A percentile compares a stretch with the other conserved stretches of the same genome.
These are phyloP conservation scores for Drosophila kokeensis DNA, from an alignment of 2,888 invertebrate species.

Conservation along the genomic window DNA sequence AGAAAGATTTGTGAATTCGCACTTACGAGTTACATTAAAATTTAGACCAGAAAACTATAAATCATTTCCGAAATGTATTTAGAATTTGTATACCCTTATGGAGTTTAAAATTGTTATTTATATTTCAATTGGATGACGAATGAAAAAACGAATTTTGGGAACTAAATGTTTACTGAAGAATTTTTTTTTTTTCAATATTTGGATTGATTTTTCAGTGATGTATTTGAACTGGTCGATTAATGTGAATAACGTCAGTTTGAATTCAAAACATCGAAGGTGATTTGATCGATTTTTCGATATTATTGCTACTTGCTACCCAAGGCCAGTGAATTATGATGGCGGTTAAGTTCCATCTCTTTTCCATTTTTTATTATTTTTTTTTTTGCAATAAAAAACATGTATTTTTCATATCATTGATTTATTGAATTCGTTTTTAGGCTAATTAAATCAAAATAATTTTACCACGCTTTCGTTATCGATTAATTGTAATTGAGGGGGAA, in stretches of 20 bases:
- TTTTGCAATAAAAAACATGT: neutral
- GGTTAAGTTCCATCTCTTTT: neutral
- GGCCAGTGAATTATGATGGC: neutral
- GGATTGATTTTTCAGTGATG: neutral
- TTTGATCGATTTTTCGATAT: neutral
- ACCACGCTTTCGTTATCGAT: constrained; percentile 14
- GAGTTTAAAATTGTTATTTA: neutral
- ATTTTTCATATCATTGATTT: constrained; percentile 47
- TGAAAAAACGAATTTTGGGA: neutral
- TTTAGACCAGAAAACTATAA: neutral
- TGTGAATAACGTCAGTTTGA: neutral
- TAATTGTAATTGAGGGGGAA: constrained; percentile 16
- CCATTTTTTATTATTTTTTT: too few species aligned
- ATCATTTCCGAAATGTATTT: neutral
- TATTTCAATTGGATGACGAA: neutral
- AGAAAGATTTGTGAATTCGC: neutral
- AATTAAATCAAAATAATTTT: constrained; percentile 48
- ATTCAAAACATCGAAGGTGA: neutral
- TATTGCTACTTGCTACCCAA: neutral
- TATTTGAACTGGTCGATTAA: neutral
- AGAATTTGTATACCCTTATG: neutral
- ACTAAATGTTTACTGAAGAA: neutral
- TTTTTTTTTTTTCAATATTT: neutral
- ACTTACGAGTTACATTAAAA: neutral
- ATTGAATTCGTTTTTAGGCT: constrained; percentile 47